Evolutionary conservation across 2,888 invertebrate species (phyloP), one percentile per base, ranked within the genome.

Genomic region (Tridacna crocea): DNA sequence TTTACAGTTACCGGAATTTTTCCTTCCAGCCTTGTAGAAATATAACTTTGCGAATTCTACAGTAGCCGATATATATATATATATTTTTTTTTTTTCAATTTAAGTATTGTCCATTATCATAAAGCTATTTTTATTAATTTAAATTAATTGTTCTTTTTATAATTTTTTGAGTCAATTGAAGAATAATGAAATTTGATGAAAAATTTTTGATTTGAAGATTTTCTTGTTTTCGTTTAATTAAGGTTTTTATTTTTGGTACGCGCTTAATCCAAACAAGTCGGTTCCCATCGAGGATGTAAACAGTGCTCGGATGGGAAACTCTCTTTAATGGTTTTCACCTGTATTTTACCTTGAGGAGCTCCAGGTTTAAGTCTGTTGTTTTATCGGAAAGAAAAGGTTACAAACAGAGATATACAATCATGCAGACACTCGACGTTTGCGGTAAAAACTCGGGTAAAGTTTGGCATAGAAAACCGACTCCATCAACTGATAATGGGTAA

Each of bases 381-480:
- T 36, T 8, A 36, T 36, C 2, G 8, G 36, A 36, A 36, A 36
- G 36, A 8, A 36, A 36, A 36, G 36, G 2, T 36, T 36, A 36
- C 36, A 36, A 4, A 4, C 2, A 36, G 36, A 36, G 8, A 36
- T 8, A 36, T 36, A 51, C 19, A 2, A 46, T 47, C 22, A 89
- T 89, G 90, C 90, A 90, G 78, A 88, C 88, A 63, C 74, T 93
- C n/a, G 93, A 94, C 80, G 91, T 94, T 63, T 92, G 90, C 78
- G 88, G 89, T 63, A 93, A 90, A 87, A 88, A 88, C 6, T 87
- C 88, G n/a, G 94, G 94, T 11, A 93, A 92, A 84, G 91, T 94
- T 48, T 94, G 93, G 93, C 92, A 93, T 75, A 84, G 93, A 70
- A 94, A 93, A 79, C 92, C 93, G 26, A 85, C 87, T 27, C 90